These are phyloP conservation scores for Syrphus vitripennis DNA, from an alignment of 2,888 invertebrate species.

Conservation along the genomic window DNA sequence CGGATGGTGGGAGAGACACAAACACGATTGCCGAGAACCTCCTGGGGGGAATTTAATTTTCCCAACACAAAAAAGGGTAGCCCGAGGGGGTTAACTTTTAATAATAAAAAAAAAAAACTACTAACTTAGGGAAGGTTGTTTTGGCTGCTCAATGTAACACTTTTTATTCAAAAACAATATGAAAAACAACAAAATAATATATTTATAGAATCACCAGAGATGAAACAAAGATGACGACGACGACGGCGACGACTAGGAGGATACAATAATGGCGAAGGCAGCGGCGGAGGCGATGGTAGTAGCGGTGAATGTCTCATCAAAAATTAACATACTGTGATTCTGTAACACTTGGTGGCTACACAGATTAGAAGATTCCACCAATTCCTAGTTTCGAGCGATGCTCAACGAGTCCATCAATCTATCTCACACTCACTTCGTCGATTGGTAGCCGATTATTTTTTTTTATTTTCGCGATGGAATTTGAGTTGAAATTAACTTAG, in stretches of 20 bases:
- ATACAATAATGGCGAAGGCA: conserved; percentile 36
- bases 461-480: not conserved
- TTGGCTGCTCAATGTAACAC: not conserved
- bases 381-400: conserved; percentile 14
- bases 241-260: conserved; percentile 12
- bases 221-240: conserved; percentile 39
- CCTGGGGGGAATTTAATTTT: conserved; percentile 25
- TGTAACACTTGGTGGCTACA: not conserved
- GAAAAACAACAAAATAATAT: not conserved
- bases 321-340: conserved; percentile 57
- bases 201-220: conserved; percentile 63
- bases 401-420: conserved; percentile 2
- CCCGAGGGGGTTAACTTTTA: conserved; percentile 11
- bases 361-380: not conserved
- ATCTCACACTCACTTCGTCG: not conserved
- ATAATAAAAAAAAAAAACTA: not conserved
- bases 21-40: conserved; percentile 11
- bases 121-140: not conserved
- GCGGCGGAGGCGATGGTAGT: conserved; percentile 2
- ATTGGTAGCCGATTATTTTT: not conserved
- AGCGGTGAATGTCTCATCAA: conserved; percentile 59
- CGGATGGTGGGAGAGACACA: conserved; percentile 28
- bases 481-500: not conserved
- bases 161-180: conserved; percentile 20
- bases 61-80: conserved; percentile 19